Percentiles rank a stretch among this genome's conserved stretches.
phyloP scores from a whole-genome alignment of 2,113 vertebrate genomes.

The Corvus hawaiiensis region DNA sequence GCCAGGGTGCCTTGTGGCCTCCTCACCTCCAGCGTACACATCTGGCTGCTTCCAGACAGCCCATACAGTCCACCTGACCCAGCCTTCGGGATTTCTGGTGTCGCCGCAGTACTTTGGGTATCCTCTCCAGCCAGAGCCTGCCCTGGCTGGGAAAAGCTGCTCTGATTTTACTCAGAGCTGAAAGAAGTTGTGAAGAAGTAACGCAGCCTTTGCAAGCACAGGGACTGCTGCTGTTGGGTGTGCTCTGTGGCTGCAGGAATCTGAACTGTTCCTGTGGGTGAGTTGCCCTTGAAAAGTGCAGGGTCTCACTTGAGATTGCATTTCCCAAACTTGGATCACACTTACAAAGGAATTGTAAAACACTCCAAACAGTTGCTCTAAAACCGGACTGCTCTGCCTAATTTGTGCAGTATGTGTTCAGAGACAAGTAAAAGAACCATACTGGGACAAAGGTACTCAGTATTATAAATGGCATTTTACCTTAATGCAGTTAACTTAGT shows the following conservation, averaged over 20 bases:
- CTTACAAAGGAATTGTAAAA: not conserved
- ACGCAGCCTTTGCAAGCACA: rapidly evolving
- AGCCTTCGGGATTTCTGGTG: slow-evolving; percentile 80
- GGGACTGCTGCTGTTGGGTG: not conserved
- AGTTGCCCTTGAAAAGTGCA: not conserved
- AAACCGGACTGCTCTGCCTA: not conserved
- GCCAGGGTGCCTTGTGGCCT: slow-evolving; percentile 72
- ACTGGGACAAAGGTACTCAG: not conserved
- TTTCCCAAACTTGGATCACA: not conserved
- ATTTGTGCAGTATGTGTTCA: not conserved
- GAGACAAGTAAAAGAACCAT: not conserved
- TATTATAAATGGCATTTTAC: not conserved
- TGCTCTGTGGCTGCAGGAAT: not conserved
- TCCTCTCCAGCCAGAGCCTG: slow-evolving; percentile 84
- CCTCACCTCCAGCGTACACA: slow-evolving; percentile 84
- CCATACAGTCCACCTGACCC: slow-evolving; percentile 73
- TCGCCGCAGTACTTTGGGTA: slow-evolving; percentile 88
- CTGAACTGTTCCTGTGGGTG: not conserved
- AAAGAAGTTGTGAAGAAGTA: not conserved
- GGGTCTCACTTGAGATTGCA: not conserved
- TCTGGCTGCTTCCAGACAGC: slow-evolving; percentile 67
- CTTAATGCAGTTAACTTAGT: not conserved
- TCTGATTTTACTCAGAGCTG: slow-evolving; percentile 88
- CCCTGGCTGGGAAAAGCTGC: slow-evolving; percentile 79
- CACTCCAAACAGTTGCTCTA: not conserved